A percentile compares a stretch with the other conserved stretches of the same genome.
These are phyloP conservation scores for Etia nguti DNA, from an alignment of 2,113 vertebrate species.

Conservation along the genomic window DNA sequence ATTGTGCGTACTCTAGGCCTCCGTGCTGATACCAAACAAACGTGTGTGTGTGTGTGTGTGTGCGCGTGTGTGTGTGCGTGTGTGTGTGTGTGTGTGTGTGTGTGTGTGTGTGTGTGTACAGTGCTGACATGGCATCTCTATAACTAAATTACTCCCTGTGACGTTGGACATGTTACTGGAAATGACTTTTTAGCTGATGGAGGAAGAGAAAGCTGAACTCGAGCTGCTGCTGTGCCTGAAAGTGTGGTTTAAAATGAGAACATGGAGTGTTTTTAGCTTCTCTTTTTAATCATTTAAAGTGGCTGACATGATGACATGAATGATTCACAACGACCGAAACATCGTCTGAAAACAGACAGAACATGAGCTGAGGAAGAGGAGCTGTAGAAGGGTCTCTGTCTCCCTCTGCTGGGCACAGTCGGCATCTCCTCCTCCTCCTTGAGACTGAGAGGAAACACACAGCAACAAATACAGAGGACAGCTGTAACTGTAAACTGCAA, in stretches of 20 bases:
- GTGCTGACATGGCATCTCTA: not conserved
- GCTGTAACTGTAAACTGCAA: not conserved
- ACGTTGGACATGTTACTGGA: not conserved
- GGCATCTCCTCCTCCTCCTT: not conserved
- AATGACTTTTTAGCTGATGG: not conserved
- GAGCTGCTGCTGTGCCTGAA: not conserved
- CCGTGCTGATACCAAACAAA: not conserved
- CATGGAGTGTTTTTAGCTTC: rapidly evolving
- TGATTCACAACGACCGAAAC: not conserved
- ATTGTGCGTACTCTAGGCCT: not conserved
- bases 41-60: too few relatives aligned
- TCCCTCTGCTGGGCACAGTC: not conserved
- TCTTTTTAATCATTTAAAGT: not conserved
- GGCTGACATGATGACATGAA: not conserved
- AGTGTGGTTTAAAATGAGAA: not conserved
- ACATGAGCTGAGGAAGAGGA: not conserved
- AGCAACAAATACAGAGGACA: not conserved
- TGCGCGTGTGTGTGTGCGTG: too few relatives aligned
- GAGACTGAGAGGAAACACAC: not conserved
- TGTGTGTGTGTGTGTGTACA: too few relatives aligned
- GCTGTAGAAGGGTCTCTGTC: not conserved
- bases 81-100: not conserved
- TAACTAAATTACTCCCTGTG: not conserved
- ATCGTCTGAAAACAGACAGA: not conserved
- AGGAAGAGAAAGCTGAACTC: too few relatives aligned